Evolutionary conservation across 53 echinoderm and acorn worm genomes (phyloP), one percentile per base, ranked within the genome.

Genomic region (Astropecten irregularis): DNA sequence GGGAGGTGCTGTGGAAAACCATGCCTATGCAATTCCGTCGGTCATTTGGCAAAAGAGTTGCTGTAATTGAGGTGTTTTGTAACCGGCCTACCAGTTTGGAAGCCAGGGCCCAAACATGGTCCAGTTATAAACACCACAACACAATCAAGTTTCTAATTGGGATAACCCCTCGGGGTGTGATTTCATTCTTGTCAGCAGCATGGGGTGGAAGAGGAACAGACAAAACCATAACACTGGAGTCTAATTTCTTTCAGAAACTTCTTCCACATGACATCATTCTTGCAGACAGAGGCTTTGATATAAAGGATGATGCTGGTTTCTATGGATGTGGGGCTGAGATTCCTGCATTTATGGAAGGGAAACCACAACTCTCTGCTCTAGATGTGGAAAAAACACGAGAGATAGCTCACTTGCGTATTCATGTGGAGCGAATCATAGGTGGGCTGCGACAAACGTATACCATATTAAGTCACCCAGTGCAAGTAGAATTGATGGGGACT

Each of bases 41-140:
- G 46, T 30, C 60, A n/a, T 81, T 81, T 59, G 64, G 81, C 22
- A 62, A 37, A 18, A 38, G 60, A 40, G 81, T 81, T 40, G 81
- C 81, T 13, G 81, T 81, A 50, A 81, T 81, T 47, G 58, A 81
- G 36, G 47, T 81, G 13, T 81, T 81, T 46, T 40, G 25, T 6
- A 60, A 79, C 38, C 1, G 62, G 23, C 81, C 81, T 27, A 44
- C 81, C 30, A 64, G 42, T 29, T 29, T 64, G 26, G 14, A 47
- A 68, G 68, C 83, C 15, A 66, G 83, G 53, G 72, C 52, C 33
- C 72, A 72, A 30, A 72, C 72, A 9, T 72, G 72, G 67, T 83
- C 83, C 14, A 62, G 32, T 42, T 81, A 81, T 64, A 81, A 64
- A 40, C 81, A 81, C 44, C 81, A 64, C n/a, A 83, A 83, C 54